Evolutionary conservation across 2,888 invertebrate genomes (phyloP), one percentile per base, ranked within the genome.

Genomic region (Lumbricus terrestris): DNA sequence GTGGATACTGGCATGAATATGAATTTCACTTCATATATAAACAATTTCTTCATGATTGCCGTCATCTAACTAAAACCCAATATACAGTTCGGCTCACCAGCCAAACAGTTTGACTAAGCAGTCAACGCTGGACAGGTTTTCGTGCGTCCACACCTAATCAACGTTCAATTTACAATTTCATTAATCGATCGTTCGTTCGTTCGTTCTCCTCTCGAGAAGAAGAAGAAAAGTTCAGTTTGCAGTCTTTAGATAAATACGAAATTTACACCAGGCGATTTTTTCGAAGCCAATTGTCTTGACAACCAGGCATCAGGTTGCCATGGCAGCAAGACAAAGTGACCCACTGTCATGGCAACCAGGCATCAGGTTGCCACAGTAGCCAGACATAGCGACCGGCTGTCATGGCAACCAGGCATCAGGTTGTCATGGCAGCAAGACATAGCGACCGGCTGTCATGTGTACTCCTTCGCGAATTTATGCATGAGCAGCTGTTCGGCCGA

Each of bases 401-500:
- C n/a, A n/a, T n/a, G n/a, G n/a, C n/a, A n/a, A n/a, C n/a, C n/a
- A n/a, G 85, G 34, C 37, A 37, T 23, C 85, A 85, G 16, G 85
- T 37, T 85, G 34, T 15, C 85, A 15, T 34, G 85, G 85, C 85
- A 85, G 37, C 85, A 85, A 85, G 37, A 35, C 85, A n/a, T 34
- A 37, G 34, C 37, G 34, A 35, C 35, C 34, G 34, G 85, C 18
- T 85, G 85, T 85, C 85, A 85, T 85, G 85, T 85, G 37, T 85
- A 85, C 34, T 85, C 91, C 23, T 89, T 91, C 69, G 90, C 89
- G 90, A 92, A 92, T 38, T 88, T 90, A 91, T 92, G 92, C 37
- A 54, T 88, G 35, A 91, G 89, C 6, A 92, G 90, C 23, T 94
- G 94, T 90, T 93, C 93, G 6, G 95, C 94, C 33, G 93, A 92